Evolutionary conservation across 2,888 invertebrate species (phyloP), one percentile per base, ranked within the genome.

Genomic region (Argynnis bischoffii): DNA sequence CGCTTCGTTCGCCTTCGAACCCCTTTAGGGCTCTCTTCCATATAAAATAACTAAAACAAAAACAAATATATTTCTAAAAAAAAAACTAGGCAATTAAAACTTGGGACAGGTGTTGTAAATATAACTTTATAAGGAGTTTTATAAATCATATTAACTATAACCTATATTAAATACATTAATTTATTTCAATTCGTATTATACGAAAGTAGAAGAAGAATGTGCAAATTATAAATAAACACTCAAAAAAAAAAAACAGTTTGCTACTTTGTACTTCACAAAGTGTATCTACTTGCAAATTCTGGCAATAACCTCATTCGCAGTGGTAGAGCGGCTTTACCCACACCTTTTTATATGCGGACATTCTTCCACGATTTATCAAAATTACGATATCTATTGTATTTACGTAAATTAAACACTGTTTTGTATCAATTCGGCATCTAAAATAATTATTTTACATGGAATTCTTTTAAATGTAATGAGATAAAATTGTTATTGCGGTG

Each of bases 301-400:
- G 14, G n/a, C 6, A 57, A n/a, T 21, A 57, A 57, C 15, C 14
- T 4, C 26, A 48, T 15, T 47, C 15, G 8, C 57, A 57, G 47
- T 57, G 68, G 70, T 57, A 46, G 18, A 66, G 31, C 41, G 55
- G 41, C 64, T 69, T 68, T 61, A 70, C 48, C 55, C 21, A 64
- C 54, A 59, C 60, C 57, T 65, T 71, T 69, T 73, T 73, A 70
- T 70, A 72, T 70, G 75, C 72, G 71, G 70, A 76, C 72, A 75
- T 75, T 77, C 78, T 76, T 78, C 73, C 67, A 69, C 72, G 74
- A 75, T 76, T 75, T 74, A 77, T 77, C 75, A 76, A 75, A 76
- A 76, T 76, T 75, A 75, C 74, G 66, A 74, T 74, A 75, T 50
- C 71, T 66, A 70, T 75, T 75, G 70, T 76, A 74, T 74, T 74